Evolutionary conservation across 2,113 vertebrate genomes (phyloP).

Genomic region (Lamprotornis superbus): DNA sequence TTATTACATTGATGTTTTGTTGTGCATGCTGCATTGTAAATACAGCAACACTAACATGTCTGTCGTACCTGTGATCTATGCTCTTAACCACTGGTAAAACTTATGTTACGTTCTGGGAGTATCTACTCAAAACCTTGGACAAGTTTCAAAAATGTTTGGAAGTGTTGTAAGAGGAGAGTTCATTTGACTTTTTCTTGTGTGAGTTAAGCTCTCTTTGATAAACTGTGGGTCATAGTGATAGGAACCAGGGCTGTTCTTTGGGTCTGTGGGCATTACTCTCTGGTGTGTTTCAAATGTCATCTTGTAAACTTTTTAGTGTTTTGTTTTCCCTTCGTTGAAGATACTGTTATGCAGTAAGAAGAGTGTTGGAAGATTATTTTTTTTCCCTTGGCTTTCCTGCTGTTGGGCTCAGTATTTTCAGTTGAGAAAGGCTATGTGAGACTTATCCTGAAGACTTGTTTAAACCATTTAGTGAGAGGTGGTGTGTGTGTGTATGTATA

Average conservation of each 20-base stretch:
- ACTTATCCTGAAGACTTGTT: background rate
- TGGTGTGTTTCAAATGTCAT: background rate
- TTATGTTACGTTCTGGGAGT: background rate
- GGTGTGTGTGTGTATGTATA: background rate
- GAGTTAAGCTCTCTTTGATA: background rate
- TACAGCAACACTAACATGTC: background rate
- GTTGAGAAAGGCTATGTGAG: background rate
- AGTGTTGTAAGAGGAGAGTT: background rate
- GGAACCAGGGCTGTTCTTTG: background rate
- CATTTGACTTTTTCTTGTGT: background rate
- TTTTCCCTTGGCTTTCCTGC: background rate
- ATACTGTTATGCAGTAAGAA: background rate
- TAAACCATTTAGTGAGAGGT: background rate
- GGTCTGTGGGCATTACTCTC: background rate
- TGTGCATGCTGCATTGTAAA: slow-evolving; percentile 5
- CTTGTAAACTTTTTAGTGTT: background rate
- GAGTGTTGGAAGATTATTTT: background rate
- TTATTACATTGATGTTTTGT: slow-evolving; percentile 9
- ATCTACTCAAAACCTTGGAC: background rate
- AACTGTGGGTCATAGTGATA: background rate
- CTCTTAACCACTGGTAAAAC: slow-evolving; percentile 31
- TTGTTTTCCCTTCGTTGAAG: background rate
- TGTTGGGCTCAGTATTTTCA: background rate
- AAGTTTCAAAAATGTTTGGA: background rate
- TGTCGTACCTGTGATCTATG: slow-evolving; percentile 11